Percentiles rank a stretch among this genome's conserved stretches.
phyloP scores from a whole-genome alignment of 2,113 vertebrate genomes.

The Enhydra lutris region DNA sequence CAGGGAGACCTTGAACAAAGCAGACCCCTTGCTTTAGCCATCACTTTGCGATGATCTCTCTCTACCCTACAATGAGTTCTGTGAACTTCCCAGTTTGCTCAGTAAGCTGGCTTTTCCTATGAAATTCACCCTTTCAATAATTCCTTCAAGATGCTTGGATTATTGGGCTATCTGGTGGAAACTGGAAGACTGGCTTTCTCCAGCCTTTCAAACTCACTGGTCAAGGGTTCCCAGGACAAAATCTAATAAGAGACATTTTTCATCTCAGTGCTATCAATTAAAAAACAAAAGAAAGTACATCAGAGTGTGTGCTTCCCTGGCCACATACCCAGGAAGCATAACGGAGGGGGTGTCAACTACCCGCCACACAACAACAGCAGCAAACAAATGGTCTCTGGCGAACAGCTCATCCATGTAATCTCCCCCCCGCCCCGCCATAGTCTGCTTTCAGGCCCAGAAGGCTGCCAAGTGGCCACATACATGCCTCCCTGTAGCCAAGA shows the following conservation, averaged over 20 bases:
- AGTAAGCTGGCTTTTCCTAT: not conserved
- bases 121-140: not conserved
- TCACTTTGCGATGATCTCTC: not conserved
- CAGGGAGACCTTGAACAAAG: not conserved
- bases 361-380: not conserved
- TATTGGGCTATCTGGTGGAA: not conserved
- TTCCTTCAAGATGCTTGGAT: not conserved
- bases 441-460: not conserved
- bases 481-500: not conserved
- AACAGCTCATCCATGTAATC: accelerated
- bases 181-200: not conserved
- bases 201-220: not conserved
- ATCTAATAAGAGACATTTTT: not conserved
- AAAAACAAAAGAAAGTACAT: not conserved
- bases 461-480: not conserved
- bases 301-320: not conserved
- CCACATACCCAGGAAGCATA: not conserved
- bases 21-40: not conserved
- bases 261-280: not conserved
- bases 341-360: not conserved
- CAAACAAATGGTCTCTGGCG: not conserved
- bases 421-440: not conserved
- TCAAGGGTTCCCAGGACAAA: not conserved
- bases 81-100: not conserved
- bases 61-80: not conserved